Evolutionary conservation across 2,113 vertebrate species (phyloP).

Genomic region (Saguinus imperator): DNA sequence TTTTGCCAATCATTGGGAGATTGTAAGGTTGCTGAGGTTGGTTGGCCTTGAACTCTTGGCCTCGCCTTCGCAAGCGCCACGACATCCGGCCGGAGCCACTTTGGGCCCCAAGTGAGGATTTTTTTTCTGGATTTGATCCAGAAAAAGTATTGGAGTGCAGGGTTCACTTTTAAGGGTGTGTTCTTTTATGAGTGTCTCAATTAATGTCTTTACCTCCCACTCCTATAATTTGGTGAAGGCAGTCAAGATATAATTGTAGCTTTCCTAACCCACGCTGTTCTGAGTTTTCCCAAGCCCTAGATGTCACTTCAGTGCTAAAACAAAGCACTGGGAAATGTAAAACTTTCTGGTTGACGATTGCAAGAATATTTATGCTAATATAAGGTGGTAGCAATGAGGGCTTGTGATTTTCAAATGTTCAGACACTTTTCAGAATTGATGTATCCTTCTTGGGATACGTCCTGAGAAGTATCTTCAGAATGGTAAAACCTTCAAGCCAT

Average conservation of each 20-base stretch:
- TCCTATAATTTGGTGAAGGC: slow-evolving; percentile 50
- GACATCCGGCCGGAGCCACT: too few relatives aligned
- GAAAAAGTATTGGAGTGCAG: neutral
- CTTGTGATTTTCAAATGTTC: neutral
- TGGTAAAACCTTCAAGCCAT: neutral
- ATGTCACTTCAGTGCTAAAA: neutral
- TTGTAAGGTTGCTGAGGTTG: too few relatives aligned
- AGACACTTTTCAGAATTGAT: neutral
- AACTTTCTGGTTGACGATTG: neutral
- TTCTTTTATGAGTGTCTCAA: slow-evolving; percentile 34
- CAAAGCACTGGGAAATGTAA: neutral
- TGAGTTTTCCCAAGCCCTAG: slow-evolving; percentile 14
- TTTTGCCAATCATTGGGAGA: too few relatives aligned
- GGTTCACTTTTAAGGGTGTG: slow-evolving; percentile 14
- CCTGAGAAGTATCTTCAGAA: too few relatives aligned
- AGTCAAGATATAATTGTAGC: slow-evolving; percentile 41
- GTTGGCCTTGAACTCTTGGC: too few relatives aligned
- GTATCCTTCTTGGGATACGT: too few relatives aligned
- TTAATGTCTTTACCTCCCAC: slow-evolving; percentile 46
- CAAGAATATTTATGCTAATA: neutral
- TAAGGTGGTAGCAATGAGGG: neutral
- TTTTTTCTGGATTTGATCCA: neutral
- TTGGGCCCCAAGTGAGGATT: too few relatives aligned
- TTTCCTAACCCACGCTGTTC: neutral
- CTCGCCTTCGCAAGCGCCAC: too few relatives aligned